A percentile compares a stretch with the other conserved stretches of the same genome.
phyloP scores from a whole-genome alignment of 2,888 invertebrate species.

The Lottia gigantea region DNA sequence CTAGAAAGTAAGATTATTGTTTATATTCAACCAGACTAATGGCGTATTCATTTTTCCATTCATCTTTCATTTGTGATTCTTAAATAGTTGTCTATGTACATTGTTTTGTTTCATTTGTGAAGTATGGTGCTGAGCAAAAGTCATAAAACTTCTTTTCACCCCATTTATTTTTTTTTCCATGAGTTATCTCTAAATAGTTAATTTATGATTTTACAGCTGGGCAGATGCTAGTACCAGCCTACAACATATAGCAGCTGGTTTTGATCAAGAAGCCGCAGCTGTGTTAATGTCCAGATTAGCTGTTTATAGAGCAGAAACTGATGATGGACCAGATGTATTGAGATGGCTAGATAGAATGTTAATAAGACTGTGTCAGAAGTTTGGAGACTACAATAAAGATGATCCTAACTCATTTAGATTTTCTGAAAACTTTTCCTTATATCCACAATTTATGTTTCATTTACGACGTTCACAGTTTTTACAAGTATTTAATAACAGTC shows the following conservation, averaged over 20 bases:
- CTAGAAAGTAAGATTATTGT: conserved; percentile 80
- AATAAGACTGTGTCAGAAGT: conserved; percentile 98
- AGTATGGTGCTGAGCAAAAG: too few species aligned
- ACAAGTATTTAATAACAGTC: conserved; percentile 99
- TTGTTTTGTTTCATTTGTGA: too few species aligned
- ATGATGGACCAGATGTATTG: conserved; percentile 93
- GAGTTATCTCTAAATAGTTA: too few species aligned
- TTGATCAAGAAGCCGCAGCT: conserved; percentile 98
- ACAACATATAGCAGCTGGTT: conserved; percentile 92
- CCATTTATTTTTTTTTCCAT: too few species aligned
- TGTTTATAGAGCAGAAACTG: conserved; percentile 89
- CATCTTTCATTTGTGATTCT: neutral
- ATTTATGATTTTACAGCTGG: conserved; percentile 80
- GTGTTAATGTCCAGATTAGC: conserved; percentile 97
- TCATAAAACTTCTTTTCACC: too few species aligned
- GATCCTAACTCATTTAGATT: conserved; percentile 96
- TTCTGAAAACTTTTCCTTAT: conserved; percentile 95
- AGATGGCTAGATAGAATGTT: conserved; percentile 99
- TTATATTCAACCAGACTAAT: neutral
- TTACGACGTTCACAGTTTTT: conserved; percentile 97
- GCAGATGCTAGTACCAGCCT: conserved; percentile 89
- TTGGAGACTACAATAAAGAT: conserved; percentile 98
- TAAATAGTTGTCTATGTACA: too few species aligned
- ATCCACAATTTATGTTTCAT: conserved; percentile 99
- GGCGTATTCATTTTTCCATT: too few species aligned